Evolutionary conservation across 2,797 vertebrate genomes (phyloP), one percentile per base, ranked within the genome.

Genomic region (Mus spretus): DNA sequence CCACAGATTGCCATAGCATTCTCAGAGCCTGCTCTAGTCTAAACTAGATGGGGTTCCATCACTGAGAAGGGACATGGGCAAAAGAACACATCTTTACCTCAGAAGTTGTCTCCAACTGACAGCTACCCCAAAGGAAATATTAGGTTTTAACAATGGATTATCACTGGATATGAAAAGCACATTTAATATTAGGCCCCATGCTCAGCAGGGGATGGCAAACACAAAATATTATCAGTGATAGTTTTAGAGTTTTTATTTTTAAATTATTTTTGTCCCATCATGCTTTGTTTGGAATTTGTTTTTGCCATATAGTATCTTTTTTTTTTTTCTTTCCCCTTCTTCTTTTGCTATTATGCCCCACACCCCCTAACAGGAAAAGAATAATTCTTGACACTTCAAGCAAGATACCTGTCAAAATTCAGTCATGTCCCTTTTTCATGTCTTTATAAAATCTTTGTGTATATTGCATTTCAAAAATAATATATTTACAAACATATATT

Each of bases 91-190:
- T 10, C 28, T 17, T 2, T 65, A 65, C 22, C 5, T 65, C 40
- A 67, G 61, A 67, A 85, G 31, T 37, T 31, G 37, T 67, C 19
- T 50, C 44, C 19, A 85, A 24, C 5, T 50, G 26, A 50, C 19
- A 85, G 22, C 3, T 34, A n/a, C 31, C 63, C 9, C 11, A 50
- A 85, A 85, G 28, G 44, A 67, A 85, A 22, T 20, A 24, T 11
- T 50, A 40, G 28, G 0, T 50, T 14, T 67, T 0, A 67, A 19
- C 28, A 67, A 14, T 14, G 44, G 28, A 1, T 0, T 50, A 31
- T 34, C 11, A 67, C 19, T 65, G 44, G 6, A 10, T 22, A 4
- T 47, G 9, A 6, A 50, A 59, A 50, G 17, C 5, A 67, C 1
- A 24, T 50, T 65, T 50, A 50, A 7, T 28, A n/a, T 63, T 31